A percentile compares a stretch with the other conserved stretches of the same genome.
phyloP scores from a whole-genome alignment of 2,113 vertebrate genomes.

The Antechinus flavipes region DNA sequence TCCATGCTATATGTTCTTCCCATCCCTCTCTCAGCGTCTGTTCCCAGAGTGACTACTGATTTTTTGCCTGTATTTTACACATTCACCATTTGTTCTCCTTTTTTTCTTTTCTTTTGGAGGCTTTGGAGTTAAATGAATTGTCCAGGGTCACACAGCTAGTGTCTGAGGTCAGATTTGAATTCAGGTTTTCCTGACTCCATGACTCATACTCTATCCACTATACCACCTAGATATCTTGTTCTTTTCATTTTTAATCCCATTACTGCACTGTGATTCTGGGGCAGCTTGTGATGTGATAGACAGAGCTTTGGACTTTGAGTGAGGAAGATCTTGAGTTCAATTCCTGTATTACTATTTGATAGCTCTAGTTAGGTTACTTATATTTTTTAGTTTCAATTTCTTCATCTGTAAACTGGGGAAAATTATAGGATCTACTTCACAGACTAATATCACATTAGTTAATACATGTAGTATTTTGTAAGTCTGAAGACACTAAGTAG shows the following conservation, averaged over 20 bases:
- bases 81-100: not conserved
- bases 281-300: not conserved
- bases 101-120: not conserved
- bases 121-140: not conserved
- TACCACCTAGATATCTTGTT: too few species aligned
- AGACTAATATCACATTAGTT: not conserved
- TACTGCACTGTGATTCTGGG: too few species aligned
- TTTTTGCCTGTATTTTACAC: not conserved
- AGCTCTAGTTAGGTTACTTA: not conserved
- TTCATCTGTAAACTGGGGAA: not conserved
- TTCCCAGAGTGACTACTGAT: not conserved
- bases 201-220: too few species aligned
- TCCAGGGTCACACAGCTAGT: too few species aligned
- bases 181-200: too few species aligned
- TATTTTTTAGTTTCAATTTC: not conserved
- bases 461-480: not conserved
- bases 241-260: too few species aligned
- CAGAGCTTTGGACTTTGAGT: not conserved
- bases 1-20: not conserved
- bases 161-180: too few species aligned
- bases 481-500: not conserved
- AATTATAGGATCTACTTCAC: not conserved
- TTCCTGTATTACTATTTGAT: too few species aligned
- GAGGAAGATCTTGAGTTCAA: not conserved
- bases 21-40: not conserved